Conservation (phyloP, 2,113 vertebrate genomes). For the Lonchura striata region DNA sequence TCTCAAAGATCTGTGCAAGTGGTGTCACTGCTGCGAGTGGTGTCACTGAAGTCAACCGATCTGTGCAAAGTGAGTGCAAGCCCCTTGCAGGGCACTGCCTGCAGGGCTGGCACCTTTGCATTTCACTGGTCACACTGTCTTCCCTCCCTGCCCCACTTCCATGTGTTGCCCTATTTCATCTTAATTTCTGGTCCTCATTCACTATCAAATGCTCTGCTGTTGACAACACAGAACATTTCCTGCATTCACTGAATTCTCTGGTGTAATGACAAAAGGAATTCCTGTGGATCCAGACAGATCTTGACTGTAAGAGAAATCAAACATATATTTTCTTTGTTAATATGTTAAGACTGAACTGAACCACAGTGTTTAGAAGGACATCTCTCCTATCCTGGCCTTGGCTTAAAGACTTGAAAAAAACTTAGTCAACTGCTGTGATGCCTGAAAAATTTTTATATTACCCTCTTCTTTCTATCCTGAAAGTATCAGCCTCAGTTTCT, state of each 20-base stretch:
- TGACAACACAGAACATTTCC: background rate
- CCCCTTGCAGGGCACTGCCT: background rate
- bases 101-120: background rate
- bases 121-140: background rate
- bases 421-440: background rate
- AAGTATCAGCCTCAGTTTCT: background rate
- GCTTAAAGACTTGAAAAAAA: background rate
- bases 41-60: background rate
- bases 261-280: background rate
- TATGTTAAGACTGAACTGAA: background rate
- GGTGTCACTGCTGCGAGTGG: background rate
- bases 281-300: background rate
- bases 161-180: background rate
- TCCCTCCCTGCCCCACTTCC: background rate
- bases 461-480: background rate
- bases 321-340: background rate
- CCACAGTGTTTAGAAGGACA: background rate
- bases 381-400: background rate
- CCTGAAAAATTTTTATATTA: background rate
- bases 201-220: background rate
- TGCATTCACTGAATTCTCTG: background rate
- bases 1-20: background rate
- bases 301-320: background rate
- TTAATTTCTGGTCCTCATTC: background rate
- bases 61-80: background rate